Evolutionary conservation across 2,888 invertebrate genomes (phyloP).

Genomic region (Ophion costatus): DNA sequence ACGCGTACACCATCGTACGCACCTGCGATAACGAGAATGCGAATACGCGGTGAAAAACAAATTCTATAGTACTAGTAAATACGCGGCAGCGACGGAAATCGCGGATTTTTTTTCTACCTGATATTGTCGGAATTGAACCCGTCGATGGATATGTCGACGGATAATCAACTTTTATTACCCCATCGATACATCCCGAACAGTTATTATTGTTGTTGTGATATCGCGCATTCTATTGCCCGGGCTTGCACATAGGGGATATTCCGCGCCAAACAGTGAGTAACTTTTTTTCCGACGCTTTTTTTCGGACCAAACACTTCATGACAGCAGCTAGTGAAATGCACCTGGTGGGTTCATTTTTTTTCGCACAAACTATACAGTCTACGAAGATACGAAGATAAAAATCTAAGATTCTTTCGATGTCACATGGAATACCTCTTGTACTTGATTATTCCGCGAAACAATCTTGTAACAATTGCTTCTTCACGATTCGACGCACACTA

Average conservation of each 20-base stretch:
- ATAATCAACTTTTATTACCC: conserved; percentile 44
- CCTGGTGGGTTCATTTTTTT: not conserved
- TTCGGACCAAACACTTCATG: not conserved
- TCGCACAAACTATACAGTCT: not conserved
- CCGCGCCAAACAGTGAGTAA: not conserved
- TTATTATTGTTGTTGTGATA: conserved; percentile 38
- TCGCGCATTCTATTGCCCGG: not conserved
- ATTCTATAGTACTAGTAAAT: conserved; percentile 4
- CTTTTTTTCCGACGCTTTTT: not conserved
- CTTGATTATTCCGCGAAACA: conserved; percentile 50
- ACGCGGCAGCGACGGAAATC: conserved; percentile 11
- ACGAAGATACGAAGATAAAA: not conserved
- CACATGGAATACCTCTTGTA: conserved; percentile 12
- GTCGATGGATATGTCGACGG: conserved; percentile 23
- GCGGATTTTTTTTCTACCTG: conserved; percentile 22
- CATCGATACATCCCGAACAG: conserved; percentile 45
- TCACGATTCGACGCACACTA: conserved; percentile 47
- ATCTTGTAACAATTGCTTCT: conserved; percentile 58
- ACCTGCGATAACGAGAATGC: conserved; percentile 15
- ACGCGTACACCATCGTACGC: not conserved
- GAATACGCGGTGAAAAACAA: not conserved
- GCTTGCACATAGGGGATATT: not conserved
- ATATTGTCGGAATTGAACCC: conserved; percentile 32
- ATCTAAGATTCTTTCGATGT: not conserved
- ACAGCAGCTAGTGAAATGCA: not conserved